Evolutionary conservation across 2,113 vertebrate species (phyloP), one percentile per base, ranked within the genome.

Genomic region (Misgurnus mizolepis): DNA sequence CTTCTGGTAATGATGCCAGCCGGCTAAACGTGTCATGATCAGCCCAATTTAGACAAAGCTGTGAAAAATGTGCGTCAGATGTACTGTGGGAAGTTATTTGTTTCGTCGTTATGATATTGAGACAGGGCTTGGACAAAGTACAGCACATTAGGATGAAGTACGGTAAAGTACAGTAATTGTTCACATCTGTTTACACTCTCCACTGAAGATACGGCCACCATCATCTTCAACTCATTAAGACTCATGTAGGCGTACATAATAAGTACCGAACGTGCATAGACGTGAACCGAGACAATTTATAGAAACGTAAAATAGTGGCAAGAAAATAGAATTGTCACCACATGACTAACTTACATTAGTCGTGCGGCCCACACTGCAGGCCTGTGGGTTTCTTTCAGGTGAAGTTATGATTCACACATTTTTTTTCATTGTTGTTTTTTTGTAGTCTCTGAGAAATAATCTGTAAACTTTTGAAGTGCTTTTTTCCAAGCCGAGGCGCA

Each of bases 171-270:
- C 82, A 78, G 87, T 89, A 88, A 88, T 92, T 90, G 88, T 89
- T 86, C 85, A 85, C 89, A 91, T 89, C 89, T 89, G 88, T 86
- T 89, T 88, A 83, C 83, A 76, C 49, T 81, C 80, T 66, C 56
- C 78, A 73, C 55, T 78, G 71, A 64, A 73, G 45, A 84, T 72
- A 85, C 90, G 58, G 77, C 69, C 11, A 84, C 85, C 87, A 88
- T 88, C 82, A 82, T 87, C 87, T 89, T 80, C 68, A 83, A 65
- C 88, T 92, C 91, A 93, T 93, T 91, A 91, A 89, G 82, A 74
- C 81, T 80, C 74, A 80, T 71, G 90, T 90, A 88, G 91, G 91
- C 83, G 90, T 90, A 78, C 80, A 84, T 89, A 90, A 90, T 90
- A 88, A 90, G 91, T 89, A 88, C 62, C 18, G 34, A 69, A 55